Conservation (phyloP, 2,113 vertebrate genomes). For the Pteruthius melanotis region DNA sequence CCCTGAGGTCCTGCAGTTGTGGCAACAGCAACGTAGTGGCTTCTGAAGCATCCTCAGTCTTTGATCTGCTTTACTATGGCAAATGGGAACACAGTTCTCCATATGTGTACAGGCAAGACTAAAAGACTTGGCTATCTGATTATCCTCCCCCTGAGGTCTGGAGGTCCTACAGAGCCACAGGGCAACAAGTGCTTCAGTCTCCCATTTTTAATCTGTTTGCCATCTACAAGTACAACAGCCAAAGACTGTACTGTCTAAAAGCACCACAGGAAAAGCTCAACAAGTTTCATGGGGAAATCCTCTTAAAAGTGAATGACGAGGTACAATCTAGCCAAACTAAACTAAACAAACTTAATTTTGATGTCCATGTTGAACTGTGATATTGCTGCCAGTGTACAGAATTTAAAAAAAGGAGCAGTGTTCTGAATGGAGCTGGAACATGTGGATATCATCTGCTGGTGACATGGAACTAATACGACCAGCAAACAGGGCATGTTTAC, state of each 20-base stretch:
- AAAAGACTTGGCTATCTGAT: not conserved
- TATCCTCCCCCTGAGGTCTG: not conserved
- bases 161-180: not conserved
- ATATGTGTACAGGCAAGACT: not conserved
- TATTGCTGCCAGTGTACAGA: not conserved
- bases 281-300: not conserved
- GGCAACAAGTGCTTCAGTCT: not conserved
- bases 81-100: not conserved
- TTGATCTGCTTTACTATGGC: not conserved
- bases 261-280: not conserved
- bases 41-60: not conserved
- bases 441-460: not conserved
- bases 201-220: not conserved
- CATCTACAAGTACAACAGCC: not conserved
- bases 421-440: not conserved
- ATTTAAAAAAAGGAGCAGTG: not conserved
- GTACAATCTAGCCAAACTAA: not conserved
- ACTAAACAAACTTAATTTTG: not conserved
- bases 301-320: not conserved
- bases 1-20: fast-evolving
- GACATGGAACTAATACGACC: not conserved
- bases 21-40: fast-evolving
- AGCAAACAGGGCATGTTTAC: not conserved
- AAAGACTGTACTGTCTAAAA: not conserved
- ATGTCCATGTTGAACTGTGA: not conserved